Conservation (phyloP, 1,140 invertebrate species). For the Zaprionus kolodkinae region DNA sequence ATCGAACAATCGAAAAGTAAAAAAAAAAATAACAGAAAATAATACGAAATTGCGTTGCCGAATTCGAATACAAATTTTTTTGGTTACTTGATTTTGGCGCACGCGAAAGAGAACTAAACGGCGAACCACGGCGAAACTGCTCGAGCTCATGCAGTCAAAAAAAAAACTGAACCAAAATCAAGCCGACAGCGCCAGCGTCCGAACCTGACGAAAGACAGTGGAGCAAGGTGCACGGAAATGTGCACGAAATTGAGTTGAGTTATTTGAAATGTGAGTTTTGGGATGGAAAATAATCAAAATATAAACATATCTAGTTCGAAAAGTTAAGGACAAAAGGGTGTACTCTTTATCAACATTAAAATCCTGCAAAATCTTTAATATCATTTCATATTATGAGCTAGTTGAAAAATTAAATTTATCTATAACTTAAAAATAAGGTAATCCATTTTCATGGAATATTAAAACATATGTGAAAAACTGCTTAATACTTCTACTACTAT, state of each 20-base stretch:
- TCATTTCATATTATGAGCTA: no score
- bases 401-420: no score
- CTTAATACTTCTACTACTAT: no score
- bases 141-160: constrained; percentile 70
- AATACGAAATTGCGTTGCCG: constrained; percentile 17
- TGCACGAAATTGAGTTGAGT: not conserved
- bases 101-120: constrained; percentile 74
- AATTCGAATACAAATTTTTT: constrained; percentile 39
- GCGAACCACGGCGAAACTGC: constrained; percentile 58
- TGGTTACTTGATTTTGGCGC: constrained; percentile 72
- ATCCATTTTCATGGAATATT: no score
- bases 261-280: not conserved
- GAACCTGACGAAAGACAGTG: constrained; percentile 32
- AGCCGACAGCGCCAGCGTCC: constrained; percentile 21
- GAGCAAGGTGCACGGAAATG: not conserved
- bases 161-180: constrained; percentile 48
- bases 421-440: no score
- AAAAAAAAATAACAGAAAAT: constrained; percentile 2
- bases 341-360: no score
- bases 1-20: constrained; percentile 2
- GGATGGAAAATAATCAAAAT: no score
- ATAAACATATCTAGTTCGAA: no score
- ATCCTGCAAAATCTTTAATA: no score
- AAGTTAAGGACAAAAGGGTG: no score
- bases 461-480: no score